Percentiles rank a stretch among this genome's conserved stretches.
phyloP scores from a whole-genome alignment of 2,888 invertebrate species.

The Oscheius onirici region DNA sequence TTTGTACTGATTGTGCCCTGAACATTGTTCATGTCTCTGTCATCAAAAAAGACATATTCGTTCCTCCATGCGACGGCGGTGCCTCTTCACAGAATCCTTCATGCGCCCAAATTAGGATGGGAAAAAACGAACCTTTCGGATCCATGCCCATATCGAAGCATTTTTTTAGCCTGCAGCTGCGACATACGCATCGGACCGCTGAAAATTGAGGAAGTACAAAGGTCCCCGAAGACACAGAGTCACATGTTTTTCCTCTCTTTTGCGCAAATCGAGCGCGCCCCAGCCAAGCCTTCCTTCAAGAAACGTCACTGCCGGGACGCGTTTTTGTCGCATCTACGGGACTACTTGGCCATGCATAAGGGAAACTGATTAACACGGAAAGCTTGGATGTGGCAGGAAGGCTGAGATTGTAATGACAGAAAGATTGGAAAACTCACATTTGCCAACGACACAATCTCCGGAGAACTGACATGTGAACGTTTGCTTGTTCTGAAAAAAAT shows the following conservation, averaged over 20 bases:
- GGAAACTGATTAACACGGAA: conserved; percentile 17
- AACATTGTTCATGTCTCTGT: neutral
- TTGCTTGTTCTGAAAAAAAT: conserved; percentile 61
- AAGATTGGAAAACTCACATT: conserved; percentile 46
- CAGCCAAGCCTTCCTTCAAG: conserved; percentile 7
- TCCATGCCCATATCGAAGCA: conserved; percentile 66
- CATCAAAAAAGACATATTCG: neutral
- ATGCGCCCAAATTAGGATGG: conserved; percentile 8
- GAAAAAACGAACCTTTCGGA: conserved; percentile 54
- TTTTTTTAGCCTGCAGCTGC: conserved; percentile 61
- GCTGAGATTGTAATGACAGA: neutral
- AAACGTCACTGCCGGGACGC: conserved; percentile 24
- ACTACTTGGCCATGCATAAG: conserved; percentile 29
- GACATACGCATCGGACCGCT: conserved; percentile 63
- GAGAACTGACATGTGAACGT: conserved; percentile 61
- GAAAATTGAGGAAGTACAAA: conserved; percentile 32
- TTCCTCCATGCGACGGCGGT: neutral
- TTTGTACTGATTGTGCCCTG: neutral
- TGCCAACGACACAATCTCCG: conserved; percentile 59
- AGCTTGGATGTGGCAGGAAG: conserved; percentile 6
- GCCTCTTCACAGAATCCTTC: conserved; percentile 16
- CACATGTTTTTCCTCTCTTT: conserved; percentile 27
- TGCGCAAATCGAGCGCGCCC: conserved; percentile 13
- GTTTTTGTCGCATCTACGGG: conserved; percentile 20
- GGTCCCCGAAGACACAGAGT: conserved; percentile 7